Base-by-base conservation (phyloP, 2,888 invertebrate species). In the Drosophila sordidula region DNA sequence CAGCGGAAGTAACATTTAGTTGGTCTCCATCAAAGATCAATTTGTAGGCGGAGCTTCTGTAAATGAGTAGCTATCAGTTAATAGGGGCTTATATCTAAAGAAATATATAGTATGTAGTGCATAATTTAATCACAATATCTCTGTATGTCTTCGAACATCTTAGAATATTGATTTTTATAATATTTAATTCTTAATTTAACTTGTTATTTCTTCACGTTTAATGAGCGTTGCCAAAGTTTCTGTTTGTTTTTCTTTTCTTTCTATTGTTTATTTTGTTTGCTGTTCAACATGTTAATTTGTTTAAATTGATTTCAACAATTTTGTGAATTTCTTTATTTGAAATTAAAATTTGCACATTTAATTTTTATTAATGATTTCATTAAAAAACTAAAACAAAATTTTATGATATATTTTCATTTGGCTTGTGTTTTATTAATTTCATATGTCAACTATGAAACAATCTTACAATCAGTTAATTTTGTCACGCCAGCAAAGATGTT, bases 311-410 rank as follows among this genome's bases (percentile, higher is more conserved):
- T 63, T 61, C n/a, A 47, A 14, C 18, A 38, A 42, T 50, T 63
- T 56, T 32, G 22, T 46, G n/a, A 14, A 38, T 62, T 42, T 51
- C 26, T n/a, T 26, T 61, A 49, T 61, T 75, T 57, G 45, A 38
- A n/a, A 6, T 62, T 34, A 2, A 49, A 67, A 75, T 75, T 78
- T 66, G 46, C 74, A 73, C 73, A 66, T 47, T 78, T 73, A 75
- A 78, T 78, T 75, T 66, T 51, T 52, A 61, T 73, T 73, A 62
- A 78, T 78, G 42, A 22, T 47, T 62, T 39, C 57, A 42, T 39
- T 65, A 45, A 29, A 38, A 61, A 55, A 47, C 39, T 45, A 6
- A 64, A 38, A 8, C 75, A 32, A 39, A 46, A 11, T 18, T 36
- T 44, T 54, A 26, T 65, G 66, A 49, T 50, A 29, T 29, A 38